A percentile compares a stretch with the other conserved stretches of the same genome.
These are phyloP conservation scores for Alces alces DNA, from an alignment of 2,113 vertebrate genomes.

Conservation along the genomic window DNA sequence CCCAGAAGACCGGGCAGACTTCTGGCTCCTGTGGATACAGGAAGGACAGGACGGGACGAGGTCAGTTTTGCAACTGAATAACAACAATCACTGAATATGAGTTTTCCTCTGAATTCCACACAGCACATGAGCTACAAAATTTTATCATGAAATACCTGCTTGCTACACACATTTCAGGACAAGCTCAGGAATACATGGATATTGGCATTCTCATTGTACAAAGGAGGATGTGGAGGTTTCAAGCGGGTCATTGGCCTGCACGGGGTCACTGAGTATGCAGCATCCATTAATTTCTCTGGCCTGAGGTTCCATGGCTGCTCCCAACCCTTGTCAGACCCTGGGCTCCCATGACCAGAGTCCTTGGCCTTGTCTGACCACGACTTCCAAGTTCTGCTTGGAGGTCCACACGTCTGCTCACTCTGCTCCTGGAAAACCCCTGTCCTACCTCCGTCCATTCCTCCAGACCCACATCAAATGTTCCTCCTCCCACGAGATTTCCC, in stretches of 20 bases:
- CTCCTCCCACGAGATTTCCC: neutral
- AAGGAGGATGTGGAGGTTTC: neutral
- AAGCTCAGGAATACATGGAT: slow-evolving; percentile 49
- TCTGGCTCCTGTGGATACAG: fast-evolving
- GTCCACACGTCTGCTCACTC: neutral
- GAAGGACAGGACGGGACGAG: fast-evolving
- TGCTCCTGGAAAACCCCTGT: neutral
- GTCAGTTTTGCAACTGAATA: neutral
- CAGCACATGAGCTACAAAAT: slow-evolving; percentile 83
- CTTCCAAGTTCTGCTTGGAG: neutral
- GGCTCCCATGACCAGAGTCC: neutral
- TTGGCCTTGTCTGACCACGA: neutral
- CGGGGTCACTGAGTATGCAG: fast-evolving
- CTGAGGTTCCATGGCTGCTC: fast-evolving
- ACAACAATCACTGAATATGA: slow-evolving; percentile 14
- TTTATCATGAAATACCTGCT: slow-evolving; percentile 80
- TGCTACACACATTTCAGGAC: slow-evolving; percentile 80
- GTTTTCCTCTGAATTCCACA: slow-evolving; percentile 81
- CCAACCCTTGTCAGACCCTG: neutral
- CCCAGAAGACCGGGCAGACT: neutral
- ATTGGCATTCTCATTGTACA: neutral
- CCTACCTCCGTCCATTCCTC: neutral
- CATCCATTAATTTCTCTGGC: neutral
- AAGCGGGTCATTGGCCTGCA: fast-evolving
- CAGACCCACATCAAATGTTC: neutral